Evolutionary conservation across 2,888 invertebrate genomes (phyloP), one percentile per base, ranked within the genome.

Genomic region (Hyposoter dolosus): DNA sequence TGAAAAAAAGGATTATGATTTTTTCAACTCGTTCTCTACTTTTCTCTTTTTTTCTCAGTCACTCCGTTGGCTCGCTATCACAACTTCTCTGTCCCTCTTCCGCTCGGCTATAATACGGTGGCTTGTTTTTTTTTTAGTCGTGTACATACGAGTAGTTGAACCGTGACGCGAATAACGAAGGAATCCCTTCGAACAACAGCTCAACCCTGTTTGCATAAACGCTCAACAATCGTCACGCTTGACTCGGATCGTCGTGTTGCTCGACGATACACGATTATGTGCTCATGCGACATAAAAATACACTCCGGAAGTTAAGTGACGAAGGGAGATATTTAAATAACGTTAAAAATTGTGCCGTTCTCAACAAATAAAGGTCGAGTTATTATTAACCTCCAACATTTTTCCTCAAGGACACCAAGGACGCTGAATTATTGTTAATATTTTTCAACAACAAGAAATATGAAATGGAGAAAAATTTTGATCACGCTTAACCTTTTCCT

Each of bases 201-300:
- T 85, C 80, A 83, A 86, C 83, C 82, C 71, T 79, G 83, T 88
- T 88, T 86, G 84, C 86, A 86, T 86, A 85, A 87, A 86, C 78
- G 74, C 81, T 85, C 80, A 63, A 74, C 66, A 76, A 78, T 86
- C 68, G 66, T 60, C 65, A 63, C 79, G 65, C 65, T 72, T 71
- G 63, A 65, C 75, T 76, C 10, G 50, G 40, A n/a, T n/a, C 78
- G 50, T 23, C 17, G n/a, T 19, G 47, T 68, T 19, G 66, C n/a
- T 66, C 17, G 5, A 15, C 53, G 35, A 66, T 17, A 43, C 76
- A 35, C 65, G 65, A 77, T 77, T 77, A 65, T 50, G 65, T 68
- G 43, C 15, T 63, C 47, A 53, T 65, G 43, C 47, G 50, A 72
- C 32, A 28, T 12, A 68, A 56, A 78, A 45, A 69, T 79, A 32